Percentiles rank a stretch among this genome's conserved stretches.
phyloP scores from a whole-genome alignment of 2,888 invertebrate species.

The Limenitis camilla region DNA sequence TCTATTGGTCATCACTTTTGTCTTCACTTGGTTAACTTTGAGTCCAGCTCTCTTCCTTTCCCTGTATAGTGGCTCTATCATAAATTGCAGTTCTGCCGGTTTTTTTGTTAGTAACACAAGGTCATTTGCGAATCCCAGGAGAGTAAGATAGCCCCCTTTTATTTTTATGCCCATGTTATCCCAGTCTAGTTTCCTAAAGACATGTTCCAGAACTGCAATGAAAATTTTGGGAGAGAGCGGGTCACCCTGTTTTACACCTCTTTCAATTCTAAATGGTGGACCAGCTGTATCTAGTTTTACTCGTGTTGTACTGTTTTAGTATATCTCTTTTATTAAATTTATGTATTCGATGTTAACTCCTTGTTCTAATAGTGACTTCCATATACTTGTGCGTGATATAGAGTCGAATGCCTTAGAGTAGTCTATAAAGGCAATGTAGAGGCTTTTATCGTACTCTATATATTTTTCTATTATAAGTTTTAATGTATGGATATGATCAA shows the following conservation, averaged over 20 bases:
- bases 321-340: slow-evolving; percentile 1
- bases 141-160: background rate
- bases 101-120: background rate
- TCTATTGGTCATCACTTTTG: slow-evolving; percentile 7
- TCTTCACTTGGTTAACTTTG: slow-evolving; percentile 10
- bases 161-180: background rate
- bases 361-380: background rate
- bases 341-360: slow-evolving; percentile 1
- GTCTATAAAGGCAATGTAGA: too few relatives aligned
- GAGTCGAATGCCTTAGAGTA: slow-evolving; percentile 9
- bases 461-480: too few relatives aligned
- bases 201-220: background rate
- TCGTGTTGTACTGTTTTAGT: background rate
- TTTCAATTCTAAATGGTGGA: slow-evolving; percentile 1
- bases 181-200: background rate
- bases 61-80: background rate
- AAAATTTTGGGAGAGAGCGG: slow-evolving; percentile 4
- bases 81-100: background rate
- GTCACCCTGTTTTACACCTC: slow-evolving; percentile 5
- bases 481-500: too few relatives aligned
- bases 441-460: too few relatives aligned
- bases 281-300: background rate
- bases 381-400: slow-evolving; percentile 1
- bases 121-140: background rate
- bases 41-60: background rate